These are phyloP conservation scores for Salvelinus namaycush DNA, from an alignment of 2,113 vertebrate genomes.

Conservation along the genomic window DNA sequence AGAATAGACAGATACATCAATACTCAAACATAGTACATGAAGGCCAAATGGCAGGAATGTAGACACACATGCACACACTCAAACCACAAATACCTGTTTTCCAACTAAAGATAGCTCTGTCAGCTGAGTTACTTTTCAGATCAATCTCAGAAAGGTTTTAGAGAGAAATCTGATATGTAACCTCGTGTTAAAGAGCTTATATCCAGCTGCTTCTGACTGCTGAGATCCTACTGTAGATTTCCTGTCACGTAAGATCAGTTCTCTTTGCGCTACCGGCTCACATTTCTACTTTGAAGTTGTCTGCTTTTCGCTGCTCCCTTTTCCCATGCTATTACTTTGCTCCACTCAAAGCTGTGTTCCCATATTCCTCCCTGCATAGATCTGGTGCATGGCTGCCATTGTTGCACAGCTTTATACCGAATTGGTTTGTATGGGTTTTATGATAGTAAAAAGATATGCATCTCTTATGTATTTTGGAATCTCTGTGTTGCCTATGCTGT, in stretches of 20 bases:
- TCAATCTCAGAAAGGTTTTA: constrained; percentile 31
- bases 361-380: constrained; percentile 39
- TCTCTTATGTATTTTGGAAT: constrained; percentile 28
- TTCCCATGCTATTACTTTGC: constrained; percentile 47
- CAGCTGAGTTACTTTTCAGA: constrained; percentile 10
- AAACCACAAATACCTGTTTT: neutral
- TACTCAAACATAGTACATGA: no score
- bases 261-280: constrained; percentile 58
- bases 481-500: neutral
- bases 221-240: constrained; percentile 60
- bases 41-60: no score
- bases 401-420: constrained; percentile 37
- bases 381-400: constrained; percentile 52
- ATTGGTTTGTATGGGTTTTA: constrained; percentile 38
- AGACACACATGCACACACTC: neutral
- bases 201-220: constrained; percentile 43
- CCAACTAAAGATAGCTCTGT: neutral
- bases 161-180: constrained; percentile 43
- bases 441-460: constrained; percentile 28
- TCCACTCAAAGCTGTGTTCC: constrained; percentile 53
- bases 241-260: constrained; percentile 52
- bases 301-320: constrained; percentile 44
- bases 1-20: no score
- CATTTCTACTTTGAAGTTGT: constrained; percentile 62
- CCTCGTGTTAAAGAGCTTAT: constrained; percentile 44